phyloP scores from a whole-genome alignment of 2,113 vertebrate genomes.

The Syngnathoides biaculeatus region DNA sequence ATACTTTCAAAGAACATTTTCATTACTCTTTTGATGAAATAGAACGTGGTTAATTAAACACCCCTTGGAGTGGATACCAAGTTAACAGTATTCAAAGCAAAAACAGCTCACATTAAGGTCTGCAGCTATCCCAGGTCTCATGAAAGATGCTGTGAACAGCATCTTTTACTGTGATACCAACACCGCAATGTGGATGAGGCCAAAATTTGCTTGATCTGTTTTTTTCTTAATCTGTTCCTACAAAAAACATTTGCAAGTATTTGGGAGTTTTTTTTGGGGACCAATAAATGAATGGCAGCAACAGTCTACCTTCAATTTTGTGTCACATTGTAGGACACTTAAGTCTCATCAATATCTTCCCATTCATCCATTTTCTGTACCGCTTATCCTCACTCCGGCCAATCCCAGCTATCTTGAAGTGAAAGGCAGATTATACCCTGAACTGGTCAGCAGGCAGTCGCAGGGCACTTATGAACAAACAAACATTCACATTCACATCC shows the following conservation, averaged over 20 bases:
- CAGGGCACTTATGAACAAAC: too few species aligned
- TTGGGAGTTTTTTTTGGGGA: constrained; percentile 15
- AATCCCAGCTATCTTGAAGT: too few species aligned
- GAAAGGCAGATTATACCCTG: too few species aligned
- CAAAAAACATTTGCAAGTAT: constrained; percentile 17
- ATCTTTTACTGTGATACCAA: constrained; percentile 34
- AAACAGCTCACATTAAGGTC: constrained; percentile 7
- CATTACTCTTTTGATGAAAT: constrained; percentile 32
- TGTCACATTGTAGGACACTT: constrained; percentile 9
- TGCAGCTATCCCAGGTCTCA: neutral
- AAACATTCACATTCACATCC: too few species aligned
- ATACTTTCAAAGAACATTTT: constrained; percentile 27
- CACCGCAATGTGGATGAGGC: constrained; percentile 4
- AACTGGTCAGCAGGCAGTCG: too few species aligned
- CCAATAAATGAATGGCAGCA: constrained; percentile 9
- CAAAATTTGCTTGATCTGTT: constrained; percentile 23
- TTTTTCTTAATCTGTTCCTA: constrained; percentile 30
- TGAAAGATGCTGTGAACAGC: constrained; percentile 25
- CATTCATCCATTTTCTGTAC: too few species aligned
- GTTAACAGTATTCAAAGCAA: constrained; percentile 5
- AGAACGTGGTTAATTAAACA: constrained; percentile 31
- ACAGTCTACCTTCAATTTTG: constrained; percentile 7
- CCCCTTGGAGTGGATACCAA: constrained; percentile 3
- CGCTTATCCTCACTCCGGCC: too few species aligned
- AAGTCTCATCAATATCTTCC: too few species aligned